phyloP scores from a whole-genome alignment of 2,888 invertebrate species.

The Iselma pallidipennis region DNA sequence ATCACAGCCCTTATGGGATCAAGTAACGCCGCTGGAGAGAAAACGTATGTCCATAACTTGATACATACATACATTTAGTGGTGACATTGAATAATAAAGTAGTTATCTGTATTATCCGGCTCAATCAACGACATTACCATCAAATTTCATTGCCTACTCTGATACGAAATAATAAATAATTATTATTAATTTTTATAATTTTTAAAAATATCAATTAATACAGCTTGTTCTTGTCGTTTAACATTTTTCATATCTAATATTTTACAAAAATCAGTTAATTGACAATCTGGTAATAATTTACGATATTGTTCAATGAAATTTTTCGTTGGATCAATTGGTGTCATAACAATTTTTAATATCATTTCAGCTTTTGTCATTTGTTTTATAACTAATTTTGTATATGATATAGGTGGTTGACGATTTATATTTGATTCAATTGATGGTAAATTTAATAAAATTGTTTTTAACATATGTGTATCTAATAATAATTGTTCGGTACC shows the following conservation, averaged over 20 bases:
- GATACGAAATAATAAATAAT: neutral
- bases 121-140: no score
- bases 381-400: slow-evolving; percentile 70
- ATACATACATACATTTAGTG: no score
- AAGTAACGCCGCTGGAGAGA: no score
- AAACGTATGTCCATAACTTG: no score
- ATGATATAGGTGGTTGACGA: slow-evolving; percentile 87
- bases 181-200: slow-evolving; percentile 42
- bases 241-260: slow-evolving; percentile 93
- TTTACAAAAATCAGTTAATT: slow-evolving; percentile 88
- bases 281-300: slow-evolving; percentile 87
- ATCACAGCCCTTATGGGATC: no score
- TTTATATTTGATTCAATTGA: slow-evolving; percentile 88
- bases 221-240: slow-evolving; percentile 62
- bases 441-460: slow-evolving; percentile 91
- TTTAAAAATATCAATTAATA: slow-evolving; percentile 63
- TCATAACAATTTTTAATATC: slow-evolving; percentile 98
- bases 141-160: no score
- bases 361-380: slow-evolving; percentile 98
- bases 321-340: slow-evolving; percentile 79
- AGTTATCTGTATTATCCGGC: no score
- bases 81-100: no score
- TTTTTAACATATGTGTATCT: slow-evolving; percentile 94
- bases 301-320: slow-evolving; percentile 88
- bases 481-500: slow-evolving; percentile 94